Conservation (phyloP, 35 echinoderm and acorn worm genomes). For the Lytechinus pictus region DNA sequence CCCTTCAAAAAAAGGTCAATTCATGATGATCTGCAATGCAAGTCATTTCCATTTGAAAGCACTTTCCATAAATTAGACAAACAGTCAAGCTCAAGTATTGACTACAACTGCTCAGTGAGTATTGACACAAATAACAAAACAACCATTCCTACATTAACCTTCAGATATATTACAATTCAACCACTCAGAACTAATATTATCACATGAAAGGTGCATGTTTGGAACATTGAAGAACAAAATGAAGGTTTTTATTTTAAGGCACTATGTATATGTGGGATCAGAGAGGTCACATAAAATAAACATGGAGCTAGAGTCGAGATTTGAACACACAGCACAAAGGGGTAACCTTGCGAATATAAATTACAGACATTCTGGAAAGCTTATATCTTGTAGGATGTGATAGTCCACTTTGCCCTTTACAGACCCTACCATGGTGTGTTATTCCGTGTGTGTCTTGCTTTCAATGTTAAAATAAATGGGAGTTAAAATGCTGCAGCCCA, state of each 20-base stretch:
- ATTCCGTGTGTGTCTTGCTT: slow-evolving; percentile 7
- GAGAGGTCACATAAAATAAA: slow-evolving; percentile 41
- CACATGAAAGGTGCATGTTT: background rate
- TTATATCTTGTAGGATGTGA: slow-evolving; percentile 26
- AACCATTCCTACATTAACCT: background rate
- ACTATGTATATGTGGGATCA: slow-evolving; percentile 30
- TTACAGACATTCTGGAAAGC: slow-evolving; percentile 42
- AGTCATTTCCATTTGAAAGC: slow-evolving; percentile 3
- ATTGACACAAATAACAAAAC: background rate
- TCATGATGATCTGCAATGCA: slow-evolving; percentile 1
- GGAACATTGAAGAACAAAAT: background rate
- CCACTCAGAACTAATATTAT: background rate
- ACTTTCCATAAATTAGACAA: background rate
- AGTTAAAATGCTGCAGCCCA: slow-evolving; percentile 2
- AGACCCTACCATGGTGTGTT: background rate
- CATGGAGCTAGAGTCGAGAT: background rate
- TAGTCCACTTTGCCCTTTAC: slow-evolving; percentile 28
- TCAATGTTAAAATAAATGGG: slow-evolving; percentile 14
- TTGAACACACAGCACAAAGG: background rate
- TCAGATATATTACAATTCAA: background rate
- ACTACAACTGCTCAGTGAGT: background rate
- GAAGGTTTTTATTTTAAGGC: background rate
- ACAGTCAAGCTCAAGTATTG: background rate
- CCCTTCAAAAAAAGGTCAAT: slow-evolving; percentile 16
- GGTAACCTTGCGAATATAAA: slow-evolving; percentile 34